Conservation (phyloP, 2,888 invertebrate species). For the Lydus trimaculatus region DNA sequence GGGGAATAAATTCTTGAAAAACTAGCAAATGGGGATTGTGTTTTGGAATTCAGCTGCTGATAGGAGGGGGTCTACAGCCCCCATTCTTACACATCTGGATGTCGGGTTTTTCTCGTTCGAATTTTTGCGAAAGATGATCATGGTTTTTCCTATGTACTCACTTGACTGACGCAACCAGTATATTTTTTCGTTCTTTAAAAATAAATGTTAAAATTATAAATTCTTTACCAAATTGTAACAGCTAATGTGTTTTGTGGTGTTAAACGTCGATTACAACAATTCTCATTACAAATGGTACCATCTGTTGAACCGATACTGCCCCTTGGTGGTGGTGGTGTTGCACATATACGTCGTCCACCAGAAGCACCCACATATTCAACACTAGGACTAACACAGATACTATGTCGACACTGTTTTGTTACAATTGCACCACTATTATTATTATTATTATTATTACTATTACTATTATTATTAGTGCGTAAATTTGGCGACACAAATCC, state of each 20-base stretch:
- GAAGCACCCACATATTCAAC: slow-evolving; percentile 71
- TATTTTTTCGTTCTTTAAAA: neutral
- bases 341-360: slow-evolving; percentile 66
- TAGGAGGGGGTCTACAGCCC: too few species aligned
- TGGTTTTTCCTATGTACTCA: too few species aligned
- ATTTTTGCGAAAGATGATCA: too few species aligned
- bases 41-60: too few species aligned
- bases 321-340: slow-evolving; percentile 57
- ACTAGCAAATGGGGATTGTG: too few species aligned
- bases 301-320: slow-evolving; percentile 51
- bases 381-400: slow-evolving; percentile 60
- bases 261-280: slow-evolving; percentile 51
- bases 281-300: slow-evolving; percentile 50
- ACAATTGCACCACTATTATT: slow-evolving; percentile 26
- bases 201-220: neutral
- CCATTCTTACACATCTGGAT: too few species aligned
- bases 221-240: slow-evolving; percentile 61
- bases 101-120: too few species aligned
- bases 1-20: too few species aligned
- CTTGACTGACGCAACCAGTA: too few species aligned
- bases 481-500: slow-evolving; percentile 52
- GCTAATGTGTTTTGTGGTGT: slow-evolving; percentile 51
- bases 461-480: slow-evolving; percentile 21
- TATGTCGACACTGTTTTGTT: slow-evolving; percentile 57
- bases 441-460: neutral